Evolutionary conservation across 2,113 vertebrate species (phyloP).

Genomic region (Columbina picui): DNA sequence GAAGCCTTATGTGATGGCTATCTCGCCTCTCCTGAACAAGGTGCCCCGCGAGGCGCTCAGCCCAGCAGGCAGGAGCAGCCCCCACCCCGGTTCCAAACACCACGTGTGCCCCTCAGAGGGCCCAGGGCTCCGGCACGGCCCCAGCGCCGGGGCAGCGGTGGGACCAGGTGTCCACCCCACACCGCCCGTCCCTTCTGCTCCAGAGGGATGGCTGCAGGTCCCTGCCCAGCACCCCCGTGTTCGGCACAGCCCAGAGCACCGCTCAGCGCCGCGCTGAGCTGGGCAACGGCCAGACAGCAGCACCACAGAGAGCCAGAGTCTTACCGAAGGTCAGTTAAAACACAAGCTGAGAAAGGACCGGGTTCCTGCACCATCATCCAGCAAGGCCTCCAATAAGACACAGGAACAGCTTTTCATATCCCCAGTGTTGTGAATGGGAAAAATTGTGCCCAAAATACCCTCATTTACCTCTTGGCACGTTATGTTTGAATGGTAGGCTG

Average conservation of each 20-base stretch:
- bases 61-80: neutral
- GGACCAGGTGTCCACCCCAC: neutral
- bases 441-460: neutral
- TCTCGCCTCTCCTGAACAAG: neutral
- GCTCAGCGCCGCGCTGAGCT: accelerated
- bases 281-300: neutral
- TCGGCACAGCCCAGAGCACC: neutral
- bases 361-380: neutral
- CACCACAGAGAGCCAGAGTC: neutral
- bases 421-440: neutral
- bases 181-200: accelerated
- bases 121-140: accelerated
- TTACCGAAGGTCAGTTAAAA: neutral
- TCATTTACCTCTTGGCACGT: accelerated
- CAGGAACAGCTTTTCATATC: neutral
- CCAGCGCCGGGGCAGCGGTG: neutral
- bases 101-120: neutral
- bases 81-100: too few species aligned
- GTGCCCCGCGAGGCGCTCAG: neutral
- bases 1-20: neutral
- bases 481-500: neutral
- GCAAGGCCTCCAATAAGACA: neutral
- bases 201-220: neutral
- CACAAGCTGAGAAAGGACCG: neutral
- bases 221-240: too few species aligned